Base-by-base conservation (phyloP, 2,797 vertebrate genomes). In the Parauchenoglanis punctatus region DNA sequence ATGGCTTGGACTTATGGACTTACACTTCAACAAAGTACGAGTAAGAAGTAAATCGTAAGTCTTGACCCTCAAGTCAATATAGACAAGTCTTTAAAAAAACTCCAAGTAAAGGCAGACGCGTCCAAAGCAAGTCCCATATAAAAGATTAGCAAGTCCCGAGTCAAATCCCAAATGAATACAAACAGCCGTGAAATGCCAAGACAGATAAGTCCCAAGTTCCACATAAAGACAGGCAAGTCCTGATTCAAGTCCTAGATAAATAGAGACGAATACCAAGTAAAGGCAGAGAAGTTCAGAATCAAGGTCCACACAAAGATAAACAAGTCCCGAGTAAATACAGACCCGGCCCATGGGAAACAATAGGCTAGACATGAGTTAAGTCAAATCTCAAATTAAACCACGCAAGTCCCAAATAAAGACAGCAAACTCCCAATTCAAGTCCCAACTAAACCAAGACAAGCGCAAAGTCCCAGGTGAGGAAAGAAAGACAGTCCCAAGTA, bases 61-160 rank as follows among this genome's bases (percentile, higher is more conserved):
- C 6, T 76, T n/a, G 2, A 17, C 46, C 25, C 12, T 7, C 25
- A n/a, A 25, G 40, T 44, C 44, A 73, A 73, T 46, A 44, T 23
- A 46, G 35, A 40, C 31, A 63, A 17, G 70, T 49, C 23, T 35
- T 46, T 46, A 46, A 75, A 23, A 72, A 77, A 77, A 5, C 49
- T 15, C 46, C 11, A 28, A 54, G 49, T 18, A 54, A 76, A 73
- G 23, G 35, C 77, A 77, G 25, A 77, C 52, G 11, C 0, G 25
- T 56, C 17, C 76, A 58, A 31, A 77, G 13, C 75, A 77, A 54
- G 13, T 56, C 52, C 13, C 3, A 23, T 56, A 77, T 35, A 35
- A 35, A 78, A 78, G 52, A 78, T 78, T 35, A 78, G 52, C 28
- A 78, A 58, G 49, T 78, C 76, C 52, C 12, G n/a, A 58, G 76